Percentiles rank a stretch among this genome's conserved stretches.
phyloP scores from a whole-genome alignment of 2,113 vertebrate genomes.

The Pachycephala philippinensis region DNA sequence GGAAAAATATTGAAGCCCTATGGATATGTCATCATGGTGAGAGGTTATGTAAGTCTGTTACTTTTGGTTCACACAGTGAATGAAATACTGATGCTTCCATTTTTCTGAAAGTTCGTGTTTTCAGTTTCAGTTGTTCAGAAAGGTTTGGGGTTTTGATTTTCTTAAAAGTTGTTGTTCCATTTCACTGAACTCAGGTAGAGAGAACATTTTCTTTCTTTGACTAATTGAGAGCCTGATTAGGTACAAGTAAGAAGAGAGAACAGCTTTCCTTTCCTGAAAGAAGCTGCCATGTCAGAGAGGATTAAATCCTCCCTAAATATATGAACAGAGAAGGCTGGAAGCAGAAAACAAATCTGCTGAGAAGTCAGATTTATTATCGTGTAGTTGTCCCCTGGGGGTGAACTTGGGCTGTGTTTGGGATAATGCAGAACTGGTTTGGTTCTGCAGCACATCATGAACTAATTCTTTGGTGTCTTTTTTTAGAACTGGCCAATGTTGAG shows the following conservation, averaged over 20 bases:
- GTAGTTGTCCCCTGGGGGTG: neutral
- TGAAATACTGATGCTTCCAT: neutral
- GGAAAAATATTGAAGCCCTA: slow-evolving; percentile 55
- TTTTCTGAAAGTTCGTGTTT: neutral
- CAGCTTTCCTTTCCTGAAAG: neutral
- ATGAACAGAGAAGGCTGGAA: neutral
- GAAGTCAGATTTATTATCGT: neutral
- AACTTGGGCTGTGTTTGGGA: neutral
- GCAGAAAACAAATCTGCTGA: slow-evolving; percentile 1
- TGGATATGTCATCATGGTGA: slow-evolving; percentile 41
- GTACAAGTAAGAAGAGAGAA: neutral
- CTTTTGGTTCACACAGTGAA: neutral
- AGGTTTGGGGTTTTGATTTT: neutral
- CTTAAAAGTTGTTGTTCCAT: neutral
- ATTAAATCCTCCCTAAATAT: neutral
- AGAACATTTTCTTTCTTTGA: neutral
- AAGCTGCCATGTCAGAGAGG: neutral
- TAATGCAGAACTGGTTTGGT: neutral
- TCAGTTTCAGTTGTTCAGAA: neutral
- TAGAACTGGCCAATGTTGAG: slow-evolving; percentile 77
- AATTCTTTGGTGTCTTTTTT: slow-evolving; percentile 1
- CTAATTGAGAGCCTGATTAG: neutral
- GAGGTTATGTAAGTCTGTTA: slow-evolving; percentile 36
- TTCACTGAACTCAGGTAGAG: neutral
- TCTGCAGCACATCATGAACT: neutral